Percentiles rank a stretch among this genome's conserved stretches.
Conservation (phyloP, 2,797 vertebrate genomes). For the Cirrhinus mrigala region DNA sequence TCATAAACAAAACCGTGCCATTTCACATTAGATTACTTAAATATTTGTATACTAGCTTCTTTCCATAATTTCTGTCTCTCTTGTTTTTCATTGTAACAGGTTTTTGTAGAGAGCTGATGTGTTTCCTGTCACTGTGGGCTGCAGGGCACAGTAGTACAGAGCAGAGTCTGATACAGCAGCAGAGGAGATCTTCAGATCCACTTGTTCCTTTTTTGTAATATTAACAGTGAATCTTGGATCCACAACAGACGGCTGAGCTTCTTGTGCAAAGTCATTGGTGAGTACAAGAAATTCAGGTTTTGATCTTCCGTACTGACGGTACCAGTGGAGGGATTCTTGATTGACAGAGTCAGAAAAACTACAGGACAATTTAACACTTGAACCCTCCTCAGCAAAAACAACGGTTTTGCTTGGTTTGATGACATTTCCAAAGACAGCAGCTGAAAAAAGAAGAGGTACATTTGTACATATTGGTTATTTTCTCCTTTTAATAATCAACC, state of each 20-base stretch:
- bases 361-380: not conserved
- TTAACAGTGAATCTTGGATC: not conserved
- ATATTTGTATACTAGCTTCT: not conserved
- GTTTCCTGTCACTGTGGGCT: not conserved
- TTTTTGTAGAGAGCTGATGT: not conserved
- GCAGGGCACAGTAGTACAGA: slow-evolving; percentile 16
- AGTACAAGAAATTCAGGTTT: slow-evolving; percentile 8
- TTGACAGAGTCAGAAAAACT: not conserved
- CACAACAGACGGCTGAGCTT: not conserved
- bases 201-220: not conserved
- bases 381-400: not conserved
- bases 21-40: no score
- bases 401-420: not conserved
- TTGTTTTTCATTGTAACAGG: not conserved
- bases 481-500: not conserved
- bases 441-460: not conserved
- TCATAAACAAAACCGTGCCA: not conserved
- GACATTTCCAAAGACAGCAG: not conserved
- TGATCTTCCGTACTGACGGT: not conserved
- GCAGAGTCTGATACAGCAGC: slow-evolving; percentile 8
- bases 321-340: not conserved
- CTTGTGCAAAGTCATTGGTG: not conserved
- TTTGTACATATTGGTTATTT: not conserved
- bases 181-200: slow-evolving; percentile 26
- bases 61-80: not conserved